Evolutionary conservation across 2,797 vertebrate genomes (phyloP).

Genomic region (Fundulus diaphanus): DNA sequence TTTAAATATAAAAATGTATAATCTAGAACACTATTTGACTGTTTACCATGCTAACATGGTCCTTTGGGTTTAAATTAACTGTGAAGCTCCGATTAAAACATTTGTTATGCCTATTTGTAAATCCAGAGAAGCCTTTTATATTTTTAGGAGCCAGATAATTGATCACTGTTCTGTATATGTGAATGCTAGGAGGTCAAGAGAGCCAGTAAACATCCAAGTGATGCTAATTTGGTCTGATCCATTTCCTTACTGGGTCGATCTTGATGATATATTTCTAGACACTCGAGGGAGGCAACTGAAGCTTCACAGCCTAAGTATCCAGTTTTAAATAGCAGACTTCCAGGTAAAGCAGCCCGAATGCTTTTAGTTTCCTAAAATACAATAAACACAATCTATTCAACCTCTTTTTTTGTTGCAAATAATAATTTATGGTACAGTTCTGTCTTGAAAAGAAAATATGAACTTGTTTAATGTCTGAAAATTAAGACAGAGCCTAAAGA

Average conservation of each 20-base stretch:
- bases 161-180: neutral
- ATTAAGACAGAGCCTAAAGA: neutral
- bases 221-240: constrained; percentile 49
- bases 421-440: neutral
- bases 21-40: neutral
- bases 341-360: constrained; percentile 9
- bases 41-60: neutral
- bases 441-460: neutral
- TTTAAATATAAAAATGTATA: neutral
- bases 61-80: neutral
- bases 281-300: constrained; percentile 4
- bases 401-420: neutral
- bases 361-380: neutral
- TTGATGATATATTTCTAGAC: constrained; percentile 34
- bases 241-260: constrained; percentile 60
- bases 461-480: neutral
- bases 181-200: constrained; percentile 34
- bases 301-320: constrained; percentile 16
- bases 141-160: neutral
- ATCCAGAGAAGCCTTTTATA: neutral
- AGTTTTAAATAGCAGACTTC: constrained; percentile 15
- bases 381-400: neutral
- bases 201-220: constrained; percentile 18
- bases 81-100: neutral
- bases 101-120: neutral